A percentile compares a stretch with the other conserved stretches of the same genome.
Conservation (phyloP, 2,113 vertebrate genomes). For the Lynx canadensis region DNA sequence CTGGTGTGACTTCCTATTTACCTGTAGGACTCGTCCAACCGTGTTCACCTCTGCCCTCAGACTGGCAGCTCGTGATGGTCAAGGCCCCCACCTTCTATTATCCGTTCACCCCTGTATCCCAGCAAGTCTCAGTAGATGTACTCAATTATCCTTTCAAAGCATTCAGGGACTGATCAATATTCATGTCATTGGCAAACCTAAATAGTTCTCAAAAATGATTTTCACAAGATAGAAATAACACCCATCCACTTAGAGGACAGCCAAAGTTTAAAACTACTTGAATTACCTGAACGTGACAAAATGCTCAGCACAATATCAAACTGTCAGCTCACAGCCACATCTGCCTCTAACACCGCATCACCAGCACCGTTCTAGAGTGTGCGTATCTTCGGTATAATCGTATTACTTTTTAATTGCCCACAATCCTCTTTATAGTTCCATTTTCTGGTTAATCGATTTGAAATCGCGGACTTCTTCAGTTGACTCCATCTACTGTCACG, state of each 20-base stretch:
- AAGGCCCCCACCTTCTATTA: not conserved
- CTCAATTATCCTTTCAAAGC: not conserved
- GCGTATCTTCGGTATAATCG: not conserved
- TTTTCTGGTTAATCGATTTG: not conserved
- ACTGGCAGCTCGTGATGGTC: not conserved
- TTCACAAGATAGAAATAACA: not conserved
- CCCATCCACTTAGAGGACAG: not conserved
- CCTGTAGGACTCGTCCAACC: too few relatives aligned
- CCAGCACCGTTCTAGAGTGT: not conserved
- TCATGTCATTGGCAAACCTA: not conserved
- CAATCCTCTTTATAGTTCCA: not conserved
- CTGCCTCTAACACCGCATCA: not conserved
- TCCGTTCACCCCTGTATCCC: not conserved
- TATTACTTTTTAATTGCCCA: not conserved
- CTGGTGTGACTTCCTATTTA: not conserved
- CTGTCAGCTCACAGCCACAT: not conserved
- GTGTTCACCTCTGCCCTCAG: not conserved
- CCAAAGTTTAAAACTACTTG: not conserved
- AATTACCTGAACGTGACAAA: not conserved
- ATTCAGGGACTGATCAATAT: not conserved
- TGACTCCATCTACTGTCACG: not conserved
- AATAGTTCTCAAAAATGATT: not conserved
- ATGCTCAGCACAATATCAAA: not conserved
- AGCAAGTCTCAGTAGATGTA: not conserved
- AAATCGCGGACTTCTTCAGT: not conserved